Conservation (phyloP, 2,888 invertebrate species). For the Athetis lepigone region DNA sequence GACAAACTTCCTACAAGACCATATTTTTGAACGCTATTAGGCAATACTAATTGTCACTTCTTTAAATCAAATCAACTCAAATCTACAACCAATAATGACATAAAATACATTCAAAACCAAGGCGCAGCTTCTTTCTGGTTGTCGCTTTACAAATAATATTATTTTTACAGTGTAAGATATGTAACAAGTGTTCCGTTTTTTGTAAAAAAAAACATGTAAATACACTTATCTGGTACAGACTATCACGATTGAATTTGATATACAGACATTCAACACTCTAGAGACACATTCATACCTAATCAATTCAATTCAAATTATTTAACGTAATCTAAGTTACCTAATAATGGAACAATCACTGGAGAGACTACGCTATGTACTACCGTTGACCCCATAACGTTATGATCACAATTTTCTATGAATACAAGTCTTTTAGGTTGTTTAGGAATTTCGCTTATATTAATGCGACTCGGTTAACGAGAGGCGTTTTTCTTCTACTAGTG, state of each 20-base stretch:
- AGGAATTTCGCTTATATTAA: slow-evolving; percentile 75
- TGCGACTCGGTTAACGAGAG: slow-evolving; percentile 90
- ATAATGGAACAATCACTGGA: slow-evolving; percentile 75
- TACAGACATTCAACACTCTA: slow-evolving; percentile 55
- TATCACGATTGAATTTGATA: slow-evolving; percentile 72
- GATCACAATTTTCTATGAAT: slow-evolving; percentile 76
- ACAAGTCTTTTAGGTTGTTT: slow-evolving; percentile 61
- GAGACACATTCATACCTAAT: slow-evolving; percentile 72
- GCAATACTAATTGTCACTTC: slow-evolving; percentile 35
- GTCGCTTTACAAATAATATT: slow-evolving; percentile 67
- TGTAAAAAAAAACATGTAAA: slow-evolving; percentile 77
- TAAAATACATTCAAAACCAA: slow-evolving; percentile 32
- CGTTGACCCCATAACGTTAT: slow-evolving; percentile 70
- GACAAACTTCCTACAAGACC: slow-evolving; percentile 37
- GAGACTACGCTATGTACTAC: slow-evolving; percentile 67
- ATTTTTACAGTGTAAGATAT: slow-evolving; percentile 86
- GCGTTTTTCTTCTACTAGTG: slow-evolving; percentile 91
- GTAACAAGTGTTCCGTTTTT: slow-evolving; percentile 85
- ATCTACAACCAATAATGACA: slow-evolving; percentile 12
- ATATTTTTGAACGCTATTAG: slow-evolving; percentile 33
- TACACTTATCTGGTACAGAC: slow-evolving; percentile 78
- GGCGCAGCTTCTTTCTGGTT: slow-evolving; percentile 25
- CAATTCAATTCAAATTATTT: slow-evolving; percentile 69
- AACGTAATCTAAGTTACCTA: slow-evolving; percentile 63
- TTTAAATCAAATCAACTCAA: slow-evolving; percentile 22